A percentile compares a stretch with the other conserved stretches of the same genome.
Evolutionary conservation across 2,888 invertebrate species (phyloP).

Genomic region (Leucoptera coffeella): DNA sequence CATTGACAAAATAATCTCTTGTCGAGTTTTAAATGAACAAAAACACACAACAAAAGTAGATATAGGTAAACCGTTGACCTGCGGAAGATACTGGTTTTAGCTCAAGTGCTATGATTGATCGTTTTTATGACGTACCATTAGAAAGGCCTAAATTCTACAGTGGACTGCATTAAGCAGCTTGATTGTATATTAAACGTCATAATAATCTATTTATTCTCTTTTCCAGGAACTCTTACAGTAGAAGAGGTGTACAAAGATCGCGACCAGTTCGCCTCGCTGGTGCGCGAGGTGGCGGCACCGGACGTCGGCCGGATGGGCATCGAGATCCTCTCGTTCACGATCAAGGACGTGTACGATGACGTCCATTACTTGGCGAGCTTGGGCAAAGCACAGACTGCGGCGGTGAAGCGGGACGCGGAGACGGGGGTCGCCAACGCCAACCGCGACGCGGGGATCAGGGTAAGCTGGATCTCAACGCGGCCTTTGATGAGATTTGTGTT

Average conservation of each 20-base stretch:
- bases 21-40: too few species aligned
- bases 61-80: too few species aligned
- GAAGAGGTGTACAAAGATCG: slow-evolving; percentile 97
- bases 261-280: slow-evolving; percentile 95
- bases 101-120: too few species aligned
- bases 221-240: slow-evolving; percentile 97
- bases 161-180: too few species aligned
- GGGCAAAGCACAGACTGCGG: slow-evolving; percentile 90
- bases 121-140: too few species aligned
- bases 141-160: too few species aligned
- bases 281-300: slow-evolving; percentile 95
- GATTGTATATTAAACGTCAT: too few species aligned
- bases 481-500: neutral
- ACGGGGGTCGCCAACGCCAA: slow-evolving; percentile 95
- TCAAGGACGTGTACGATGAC: slow-evolving; percentile 97
- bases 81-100: too few species aligned
- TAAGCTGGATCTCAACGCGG: slow-evolving; percentile 17
- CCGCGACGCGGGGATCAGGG: slow-evolving; percentile 87
- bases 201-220: too few species aligned
- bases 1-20: too few species aligned
- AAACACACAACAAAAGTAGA: too few species aligned
- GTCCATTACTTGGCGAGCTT: slow-evolving; percentile 92
- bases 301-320: slow-evolving; percentile 99
- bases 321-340: slow-evolving; percentile 96
- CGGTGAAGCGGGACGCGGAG: slow-evolving; percentile 88